Evolutionary conservation across 2,797 vertebrate genomes (phyloP), one percentile per base, ranked within the genome.

Genomic region (Diplodus sargus): DNA sequence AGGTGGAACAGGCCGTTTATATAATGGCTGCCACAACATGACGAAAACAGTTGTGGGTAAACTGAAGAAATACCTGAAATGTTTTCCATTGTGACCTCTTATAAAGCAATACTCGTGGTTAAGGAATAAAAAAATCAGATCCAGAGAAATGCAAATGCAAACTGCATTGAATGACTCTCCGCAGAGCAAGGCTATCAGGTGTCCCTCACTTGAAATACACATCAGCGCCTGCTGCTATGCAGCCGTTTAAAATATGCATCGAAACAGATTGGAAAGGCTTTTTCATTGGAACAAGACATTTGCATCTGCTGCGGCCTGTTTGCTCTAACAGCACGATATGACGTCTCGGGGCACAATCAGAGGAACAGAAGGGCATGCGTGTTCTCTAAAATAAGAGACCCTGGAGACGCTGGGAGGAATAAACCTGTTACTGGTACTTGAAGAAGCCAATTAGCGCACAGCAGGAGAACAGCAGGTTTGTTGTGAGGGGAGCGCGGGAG

Each of bases 391-490:
- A 77, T 61, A 84, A 61, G 20, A 69, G 48, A 74, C 79, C 76
- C 69, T 1, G 28, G 80, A 89, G 76, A 81, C 70, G 30, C 53
- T 8, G 58, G n/a, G 70, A 70, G 66, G 45, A 49, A 52, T 13
- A 75, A 79, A 66, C 54, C 47, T 78, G 73, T 58, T 74, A 68
- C 63, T 70, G 75, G 11, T 78, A 30, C 62, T 82, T 57, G 7
- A 28, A 72, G 76, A 87, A 73, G 69, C 85, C 88, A 90, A 88
- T 93, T 89, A 89, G 80, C 58, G 45, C 61, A 67, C 69, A 78
- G 79, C 78, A 76, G 57, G 64, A 52, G 49, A 69, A 56, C 17
- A 68, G 42, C 60, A 52, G 81, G 67, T 80, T 70, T 65, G 62
- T 42, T 81, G 63, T 23, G 59, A 75, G 28, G 59, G 47, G 39